phyloP scores from a whole-genome alignment of 2,888 invertebrate species.

The Spodoptera littoralis region DNA sequence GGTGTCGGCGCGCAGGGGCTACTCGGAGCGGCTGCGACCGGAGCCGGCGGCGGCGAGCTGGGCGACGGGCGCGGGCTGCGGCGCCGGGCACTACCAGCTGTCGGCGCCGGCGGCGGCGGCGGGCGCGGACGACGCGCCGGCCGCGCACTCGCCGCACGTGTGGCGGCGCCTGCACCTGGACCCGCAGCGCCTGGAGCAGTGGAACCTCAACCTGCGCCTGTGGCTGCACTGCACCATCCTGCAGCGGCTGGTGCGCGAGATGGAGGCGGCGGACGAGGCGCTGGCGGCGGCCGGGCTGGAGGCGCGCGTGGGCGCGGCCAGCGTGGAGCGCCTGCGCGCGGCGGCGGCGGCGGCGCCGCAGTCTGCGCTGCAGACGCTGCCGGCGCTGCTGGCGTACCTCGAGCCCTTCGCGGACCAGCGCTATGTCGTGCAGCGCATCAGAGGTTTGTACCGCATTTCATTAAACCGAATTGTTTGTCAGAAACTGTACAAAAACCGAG shows the following conservation, averaged over 20 bases:
- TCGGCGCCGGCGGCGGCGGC: constrained; percentile 57
- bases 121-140: constrained; percentile 49
- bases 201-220: constrained; percentile 88
- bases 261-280: constrained; percentile 91
- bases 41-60: constrained; percentile 33
- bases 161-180: constrained; percentile 91
- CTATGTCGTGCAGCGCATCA: constrained; percentile 94
- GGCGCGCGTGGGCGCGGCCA: constrained; percentile 69
- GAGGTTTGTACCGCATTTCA: constrained; percentile 68
- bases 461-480: too few relatives aligned
- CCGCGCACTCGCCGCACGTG: constrained; percentile 70
- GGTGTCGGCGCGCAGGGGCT: constrained; percentile 44
- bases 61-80: constrained; percentile 69
- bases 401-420: constrained; percentile 95
- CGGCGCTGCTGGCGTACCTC: constrained; percentile 93
- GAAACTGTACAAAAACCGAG: too few relatives aligned
- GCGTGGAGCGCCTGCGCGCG: constrained; percentile 66
- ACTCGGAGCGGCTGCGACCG: constrained; percentile 12
- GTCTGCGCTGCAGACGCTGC: constrained; percentile 82
- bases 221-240: constrained; percentile 96
- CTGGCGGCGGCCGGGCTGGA: constrained; percentile 85
- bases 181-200: constrained; percentile 92
- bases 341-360: constrained; percentile 74
- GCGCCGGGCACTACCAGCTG: constrained; percentile 33
- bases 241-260: constrained; percentile 92